These are phyloP conservation scores for Megaleporinus macrocephalus DNA, from an alignment of 2,113 vertebrate genomes.

Conservation along the genomic window DNA sequence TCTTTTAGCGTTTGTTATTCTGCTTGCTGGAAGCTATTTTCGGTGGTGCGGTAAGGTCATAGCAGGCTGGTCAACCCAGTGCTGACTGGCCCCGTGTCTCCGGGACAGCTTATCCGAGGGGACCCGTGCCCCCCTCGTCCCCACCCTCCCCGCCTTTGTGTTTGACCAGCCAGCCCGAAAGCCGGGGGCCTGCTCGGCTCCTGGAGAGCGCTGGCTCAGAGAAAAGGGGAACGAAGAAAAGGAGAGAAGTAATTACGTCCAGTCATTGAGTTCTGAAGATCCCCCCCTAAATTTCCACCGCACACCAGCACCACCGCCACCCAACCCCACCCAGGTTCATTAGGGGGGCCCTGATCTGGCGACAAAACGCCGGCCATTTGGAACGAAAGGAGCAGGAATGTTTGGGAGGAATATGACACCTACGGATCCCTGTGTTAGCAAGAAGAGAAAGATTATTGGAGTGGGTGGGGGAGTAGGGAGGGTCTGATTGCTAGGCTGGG, in stretches of 20 bases:
- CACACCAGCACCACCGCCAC: conserved; percentile 32
- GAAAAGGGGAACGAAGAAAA: conserved; percentile 87
- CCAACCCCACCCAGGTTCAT: conserved; percentile 81
- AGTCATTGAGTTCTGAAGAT: conserved; percentile 93
- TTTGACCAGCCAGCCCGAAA: conserved; percentile 94
- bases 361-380: conserved; percentile 79
- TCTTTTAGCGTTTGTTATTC: background rate
- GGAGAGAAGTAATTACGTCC: conserved; percentile 92
- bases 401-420: conserved; percentile 69
- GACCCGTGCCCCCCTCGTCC: conserved; percentile 12
- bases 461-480: background rate
- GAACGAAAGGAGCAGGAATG: conserved; percentile 81
- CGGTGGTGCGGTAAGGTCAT: conserved; percentile 31
- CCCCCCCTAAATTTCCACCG: conserved; percentile 59
- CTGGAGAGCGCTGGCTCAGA: conserved; percentile 75
- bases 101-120: conserved; percentile 83
- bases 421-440: conserved; percentile 38
- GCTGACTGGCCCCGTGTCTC: conserved; percentile 85
- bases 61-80: conserved; percentile 85
- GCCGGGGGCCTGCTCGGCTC: conserved; percentile 83
- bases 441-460: conserved; percentile 53
- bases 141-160: conserved; percentile 88
- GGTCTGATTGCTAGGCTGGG: conserved; percentile 46
- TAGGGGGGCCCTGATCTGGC: conserved; percentile 69
- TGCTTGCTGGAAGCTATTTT: conserved; percentile 4